Evolutionary conservation across 2,888 invertebrate genomes (phyloP).

Genomic region (Scaptomyza cyrtandrae): DNA sequence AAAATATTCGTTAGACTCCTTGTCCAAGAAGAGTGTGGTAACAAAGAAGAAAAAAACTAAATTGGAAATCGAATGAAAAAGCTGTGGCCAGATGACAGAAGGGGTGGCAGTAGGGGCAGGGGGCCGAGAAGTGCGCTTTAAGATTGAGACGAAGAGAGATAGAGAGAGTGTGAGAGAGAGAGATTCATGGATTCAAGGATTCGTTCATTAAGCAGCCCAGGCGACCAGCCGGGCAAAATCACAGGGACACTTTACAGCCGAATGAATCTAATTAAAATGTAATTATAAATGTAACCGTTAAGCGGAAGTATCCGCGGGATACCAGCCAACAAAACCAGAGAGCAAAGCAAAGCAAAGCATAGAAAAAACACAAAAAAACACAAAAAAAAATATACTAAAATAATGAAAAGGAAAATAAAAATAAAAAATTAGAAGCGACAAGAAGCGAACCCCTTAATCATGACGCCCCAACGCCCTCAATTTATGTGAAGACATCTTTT

Average conservation of each 20-base stretch:
- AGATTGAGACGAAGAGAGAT: slow-evolving; percentile 33
- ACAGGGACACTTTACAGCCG: slow-evolving; percentile 85
- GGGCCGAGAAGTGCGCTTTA: slow-evolving; percentile 2
- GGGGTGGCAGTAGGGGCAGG: neutral
- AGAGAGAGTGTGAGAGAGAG: slow-evolving; percentile 23
- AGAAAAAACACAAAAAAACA: slow-evolving; percentile 8
- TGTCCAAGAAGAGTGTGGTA: slow-evolving; percentile 2
- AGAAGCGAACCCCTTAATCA: slow-evolving; percentile 77
- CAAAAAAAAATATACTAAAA: slow-evolving; percentile 46
- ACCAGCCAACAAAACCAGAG: slow-evolving; percentile 62
- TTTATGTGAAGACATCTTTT: slow-evolving; percentile 55
- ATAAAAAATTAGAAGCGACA: slow-evolving; percentile 75
- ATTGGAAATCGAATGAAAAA: slow-evolving; percentile 76
- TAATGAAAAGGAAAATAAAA: slow-evolving; percentile 73
- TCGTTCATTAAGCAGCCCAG: slow-evolving; percentile 71
- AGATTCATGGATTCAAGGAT: slow-evolving; percentile 39
- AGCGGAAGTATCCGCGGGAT: slow-evolving; percentile 83
- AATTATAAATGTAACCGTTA: slow-evolving; percentile 84
- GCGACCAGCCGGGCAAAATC: slow-evolving; percentile 68
- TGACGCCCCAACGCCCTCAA: slow-evolving; percentile 75
- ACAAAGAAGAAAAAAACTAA: slow-evolving; percentile 43
- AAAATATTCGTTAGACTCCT: neutral
- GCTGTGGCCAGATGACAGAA: slow-evolving; percentile 47
- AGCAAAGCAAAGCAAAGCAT: slow-evolving; percentile 11
- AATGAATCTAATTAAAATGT: slow-evolving; percentile 85